phyloP scores from a whole-genome alignment of 2,888 invertebrate genomes.

The Drosophila stalkeri region DNA sequence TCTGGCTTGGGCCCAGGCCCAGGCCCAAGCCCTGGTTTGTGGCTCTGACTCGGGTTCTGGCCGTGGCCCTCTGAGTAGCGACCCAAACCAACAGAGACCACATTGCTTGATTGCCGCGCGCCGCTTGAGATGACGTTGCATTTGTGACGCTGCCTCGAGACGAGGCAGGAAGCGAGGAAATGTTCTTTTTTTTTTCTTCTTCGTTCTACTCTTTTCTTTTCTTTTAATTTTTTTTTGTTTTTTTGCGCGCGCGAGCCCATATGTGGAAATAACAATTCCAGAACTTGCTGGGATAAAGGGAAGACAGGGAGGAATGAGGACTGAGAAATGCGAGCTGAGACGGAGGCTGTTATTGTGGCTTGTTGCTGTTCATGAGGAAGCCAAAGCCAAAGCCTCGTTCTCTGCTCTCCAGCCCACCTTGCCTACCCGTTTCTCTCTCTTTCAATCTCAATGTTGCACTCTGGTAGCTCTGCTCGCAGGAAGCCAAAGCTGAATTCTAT shows the following conservation, averaged over 20 bases:
- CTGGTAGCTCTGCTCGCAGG: background rate
- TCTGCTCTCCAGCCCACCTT: background rate
- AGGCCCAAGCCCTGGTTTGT: slow-evolving; percentile 17
- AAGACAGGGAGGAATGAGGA: background rate
- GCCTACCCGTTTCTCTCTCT: background rate
- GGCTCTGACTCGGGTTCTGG: slow-evolving; percentile 23
- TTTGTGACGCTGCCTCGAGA: slow-evolving; percentile 61
- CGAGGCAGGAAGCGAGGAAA: slow-evolving; percentile 74
- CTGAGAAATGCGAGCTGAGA: slow-evolving; percentile 3
- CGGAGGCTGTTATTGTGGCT: slow-evolving; percentile 26
- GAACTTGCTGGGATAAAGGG: slow-evolving; percentile 42
- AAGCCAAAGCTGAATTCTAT: slow-evolving; percentile 7
- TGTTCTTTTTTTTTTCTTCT: slow-evolving; percentile 21
- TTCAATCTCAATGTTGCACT: no score
- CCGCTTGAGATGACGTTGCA: slow-evolving; percentile 74
- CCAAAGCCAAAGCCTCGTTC: slow-evolving; percentile 53
- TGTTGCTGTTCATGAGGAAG: slow-evolving; percentile 56
- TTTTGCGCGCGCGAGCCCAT: slow-evolving; percentile 60
- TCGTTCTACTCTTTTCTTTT: slow-evolving; percentile 31
- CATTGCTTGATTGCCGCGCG: slow-evolving; percentile 73
- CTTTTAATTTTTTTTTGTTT: slow-evolving; percentile 22
- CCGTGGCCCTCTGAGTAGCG: slow-evolving; percentile 14
- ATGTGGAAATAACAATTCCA: slow-evolving; percentile 77
- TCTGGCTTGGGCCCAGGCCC: slow-evolving; percentile 15
- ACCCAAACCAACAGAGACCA: slow-evolving; percentile 46